These are phyloP conservation scores for Bubalus kerabau DNA, from an alignment of 2,113 vertebrate species.

Conservation along the genomic window DNA sequence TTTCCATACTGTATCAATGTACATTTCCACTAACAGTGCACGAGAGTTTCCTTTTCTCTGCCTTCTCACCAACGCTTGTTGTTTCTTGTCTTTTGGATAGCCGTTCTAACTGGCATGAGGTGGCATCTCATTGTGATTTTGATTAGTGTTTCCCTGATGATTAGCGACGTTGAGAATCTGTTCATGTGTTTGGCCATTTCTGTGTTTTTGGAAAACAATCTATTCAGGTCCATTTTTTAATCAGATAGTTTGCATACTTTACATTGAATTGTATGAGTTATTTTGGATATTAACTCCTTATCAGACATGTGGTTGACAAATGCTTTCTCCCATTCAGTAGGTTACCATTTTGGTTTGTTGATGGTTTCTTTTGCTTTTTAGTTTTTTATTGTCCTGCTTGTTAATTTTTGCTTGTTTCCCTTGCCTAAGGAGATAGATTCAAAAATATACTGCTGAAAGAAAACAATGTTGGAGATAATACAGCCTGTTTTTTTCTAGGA, in stretches of 20 bases:
- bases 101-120: background rate
- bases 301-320: background rate
- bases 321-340: background rate
- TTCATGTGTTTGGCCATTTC: background rate
- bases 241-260: background rate
- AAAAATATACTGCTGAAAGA: background rate
- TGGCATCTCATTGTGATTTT: background rate
- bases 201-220: background rate
- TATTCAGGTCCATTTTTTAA: background rate
- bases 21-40: background rate
- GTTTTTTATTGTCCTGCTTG: background rate
- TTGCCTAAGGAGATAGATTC: background rate
- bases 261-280: background rate
- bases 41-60: background rate
- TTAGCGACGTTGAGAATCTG: background rate
- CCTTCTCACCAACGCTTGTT: background rate
- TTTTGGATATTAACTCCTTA: background rate
- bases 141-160: background rate
- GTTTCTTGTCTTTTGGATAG: background rate
- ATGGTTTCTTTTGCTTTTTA: background rate
- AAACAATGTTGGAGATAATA: background rate
- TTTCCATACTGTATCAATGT: background rate
- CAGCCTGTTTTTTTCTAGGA: background rate
- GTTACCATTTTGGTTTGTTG: background rate
- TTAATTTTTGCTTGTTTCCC: background rate